Base-by-base conservation (phyloP, 2,888 invertebrate genomes). In the Drosophila anomalata region DNA sequence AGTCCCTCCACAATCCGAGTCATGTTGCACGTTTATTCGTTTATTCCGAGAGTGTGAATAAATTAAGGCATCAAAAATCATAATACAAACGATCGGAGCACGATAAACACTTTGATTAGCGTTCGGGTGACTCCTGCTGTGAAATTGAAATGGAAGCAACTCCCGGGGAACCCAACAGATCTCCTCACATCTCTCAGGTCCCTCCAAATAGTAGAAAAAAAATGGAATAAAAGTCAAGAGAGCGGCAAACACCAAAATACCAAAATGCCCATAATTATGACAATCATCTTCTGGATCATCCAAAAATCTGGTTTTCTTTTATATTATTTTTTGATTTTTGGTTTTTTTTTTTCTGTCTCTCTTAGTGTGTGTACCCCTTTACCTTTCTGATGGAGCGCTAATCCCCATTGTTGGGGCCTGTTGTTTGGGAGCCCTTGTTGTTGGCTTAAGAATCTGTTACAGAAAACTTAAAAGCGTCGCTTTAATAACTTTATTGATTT, bases 61-160 rank as follows among this genome's bases (percentile, higher is more conserved):
- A 89, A 90, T 89, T 89, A 88, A 87, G 84, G 86, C 79, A 82
- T 89, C 89, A 84, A 62, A 87, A 82, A 78, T 84, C 77, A 81
- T 84, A 84, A 84, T 87, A 84, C 87, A 86, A 87, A 78, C 77
- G 85, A 84, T 82, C 87, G 77, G 77, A 63, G 80, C 78, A 88
- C 89, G 89, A 89, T 89, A 85, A 89, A 86, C 89, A 85, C 81
- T 78, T 87, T 88, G 87, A 89, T 89, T 89, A 87, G 84, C 77
- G 78, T 65, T 75, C 50, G 53, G 53, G 47, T 63, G 72, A 61
- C 76, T 78, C 84, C 87, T 75, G 84, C 79, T 81, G 82, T 73
- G 84, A 84, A 87, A 84, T 86, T 83, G 84, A 83, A 83, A 86
- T 83, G 87, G 83, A 86, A 83, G 83, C 83, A 73, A 86, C 83